Evolutionary conservation across 2,888 invertebrate genomes (phyloP), one percentile per base, ranked within the genome.

Genomic region (Adelognathus sp.): DNA sequence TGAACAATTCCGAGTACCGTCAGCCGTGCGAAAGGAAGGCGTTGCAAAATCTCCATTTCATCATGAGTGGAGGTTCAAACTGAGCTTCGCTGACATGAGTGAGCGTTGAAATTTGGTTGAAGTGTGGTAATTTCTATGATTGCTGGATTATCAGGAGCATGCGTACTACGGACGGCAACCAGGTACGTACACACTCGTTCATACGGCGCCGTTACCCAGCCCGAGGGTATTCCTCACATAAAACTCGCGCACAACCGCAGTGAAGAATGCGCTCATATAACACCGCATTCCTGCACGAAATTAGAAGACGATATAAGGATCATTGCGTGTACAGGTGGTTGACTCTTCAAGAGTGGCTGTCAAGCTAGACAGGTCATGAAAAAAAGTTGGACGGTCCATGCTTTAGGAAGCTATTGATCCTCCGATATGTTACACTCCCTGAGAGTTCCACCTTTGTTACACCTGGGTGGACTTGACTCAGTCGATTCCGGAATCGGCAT

Each of bases 131-230:
- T 58, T 64, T 63, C 33, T 14, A 33, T 64, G 9, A 11, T 52
- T 11, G 52, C 24, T 44, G 16, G 66, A 60, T 63, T 50, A 29
- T 11, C 31, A 6, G 29, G 60, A 41, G 69, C 78, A 74, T 79
- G 78, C 78, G 74, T 66, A 60, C 33, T 66, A 44, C 54, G 54
- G 60, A 27, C 31, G 29, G 54, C 60, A 61, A 66, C 78, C 74
- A 79, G 78, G 70, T 66, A 54, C 70, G 70, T 60, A 71, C 31
- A 58, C 11, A 36, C 24, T 1, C 11, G 18, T n/a, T 11, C 2
- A 21, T 24, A 11, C 21, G 11, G 11, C 24, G 21, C 46, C 46
- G 11, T 9, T 3, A 46, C 24, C 4, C 46, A 18, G 16, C 16
- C 7, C 46, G 7, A 46, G 36, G 2, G 18, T 46, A 16, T 46